Conservation (phyloP, 2,888 invertebrate species). For the Metellina segmentata region DNA sequence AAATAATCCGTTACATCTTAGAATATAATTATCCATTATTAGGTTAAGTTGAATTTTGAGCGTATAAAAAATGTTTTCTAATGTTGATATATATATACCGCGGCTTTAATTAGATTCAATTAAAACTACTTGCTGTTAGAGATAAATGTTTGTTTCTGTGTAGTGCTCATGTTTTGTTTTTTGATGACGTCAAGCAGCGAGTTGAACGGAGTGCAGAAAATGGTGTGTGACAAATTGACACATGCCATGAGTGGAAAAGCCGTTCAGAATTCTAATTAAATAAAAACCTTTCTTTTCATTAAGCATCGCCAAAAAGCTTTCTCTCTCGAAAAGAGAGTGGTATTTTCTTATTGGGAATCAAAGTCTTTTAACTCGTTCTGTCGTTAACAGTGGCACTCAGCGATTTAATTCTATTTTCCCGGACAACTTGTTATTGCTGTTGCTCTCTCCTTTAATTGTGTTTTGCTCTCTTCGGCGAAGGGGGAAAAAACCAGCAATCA, state of each 20-base stretch:
- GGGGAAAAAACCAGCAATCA: conserved; percentile 31
- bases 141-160: not conserved
- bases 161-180: not conserved
- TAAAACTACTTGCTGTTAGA: not conserved
- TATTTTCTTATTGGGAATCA: conserved; percentile 53
- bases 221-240: not conserved
- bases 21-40: not conserved
- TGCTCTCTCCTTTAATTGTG: conserved; percentile 43
- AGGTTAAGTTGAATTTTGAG: not conserved
- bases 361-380: conserved; percentile 61
- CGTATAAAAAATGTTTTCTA: not conserved
- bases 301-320: not conserved
- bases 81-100: too few relatives aligned
- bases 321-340: not conserved
- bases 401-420: conserved; percentile 72
- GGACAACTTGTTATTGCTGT: conserved; percentile 56
- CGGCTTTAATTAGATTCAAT: not conserved
- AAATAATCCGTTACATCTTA: too few relatives aligned
- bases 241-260: not conserved
- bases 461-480: conserved; percentile 22
- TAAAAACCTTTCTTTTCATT: conserved; percentile 11
- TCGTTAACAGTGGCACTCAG: conserved; percentile 55
- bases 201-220: not conserved
- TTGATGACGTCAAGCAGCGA: not conserved
- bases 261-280: conserved; percentile 1